Percentiles rank a stretch among this genome's conserved stretches.
These are phyloP conservation scores for Frankliniella fusca DNA, from an alignment of 2,888 invertebrate species.

Conservation along the genomic window DNA sequence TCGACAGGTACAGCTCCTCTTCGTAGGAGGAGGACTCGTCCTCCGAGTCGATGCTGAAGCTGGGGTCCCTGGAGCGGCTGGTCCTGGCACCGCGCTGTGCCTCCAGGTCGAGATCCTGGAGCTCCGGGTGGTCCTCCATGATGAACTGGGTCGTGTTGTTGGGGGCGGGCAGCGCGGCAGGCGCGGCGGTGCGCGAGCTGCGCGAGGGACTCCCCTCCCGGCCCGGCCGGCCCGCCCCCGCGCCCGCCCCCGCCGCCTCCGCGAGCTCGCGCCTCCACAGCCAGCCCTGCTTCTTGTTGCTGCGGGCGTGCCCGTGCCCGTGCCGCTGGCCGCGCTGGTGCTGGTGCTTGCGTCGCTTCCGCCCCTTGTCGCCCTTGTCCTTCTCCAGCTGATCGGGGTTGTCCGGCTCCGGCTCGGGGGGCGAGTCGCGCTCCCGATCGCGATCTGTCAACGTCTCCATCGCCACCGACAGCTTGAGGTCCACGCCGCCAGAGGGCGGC, in stretches of 20 bases:
- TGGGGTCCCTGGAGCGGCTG: slow-evolving; percentile 64
- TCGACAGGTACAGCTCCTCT: slow-evolving; percentile 84
- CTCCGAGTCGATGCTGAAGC: slow-evolving; percentile 78
- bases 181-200: too few species aligned
- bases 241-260: not conserved
- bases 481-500: too few species aligned
- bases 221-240: not conserved
- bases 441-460: too few species aligned
- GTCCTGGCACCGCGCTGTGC: slow-evolving; percentile 27
- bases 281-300: not conserved
- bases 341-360: not conserved
- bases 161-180: slow-evolving; percentile 58
- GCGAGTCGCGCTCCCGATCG: too few species aligned
- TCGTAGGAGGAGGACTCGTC: slow-evolving; percentile 85
- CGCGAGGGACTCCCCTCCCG: not conserved
- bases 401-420: too few species aligned
- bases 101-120: slow-evolving; percentile 56
- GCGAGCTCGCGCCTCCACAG: not conserved
- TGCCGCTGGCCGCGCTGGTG: not conserved
- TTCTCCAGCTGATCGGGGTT: too few species aligned
- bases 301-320: too few species aligned
- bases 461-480: too few species aligned
- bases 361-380: not conserved
- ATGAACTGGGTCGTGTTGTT: slow-evolving; percentile 95
- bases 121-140: slow-evolving; percentile 81